Evolutionary conservation across 2,113 vertebrate genomes (phyloP).

Genomic region (Anser cygnoides): DNA sequence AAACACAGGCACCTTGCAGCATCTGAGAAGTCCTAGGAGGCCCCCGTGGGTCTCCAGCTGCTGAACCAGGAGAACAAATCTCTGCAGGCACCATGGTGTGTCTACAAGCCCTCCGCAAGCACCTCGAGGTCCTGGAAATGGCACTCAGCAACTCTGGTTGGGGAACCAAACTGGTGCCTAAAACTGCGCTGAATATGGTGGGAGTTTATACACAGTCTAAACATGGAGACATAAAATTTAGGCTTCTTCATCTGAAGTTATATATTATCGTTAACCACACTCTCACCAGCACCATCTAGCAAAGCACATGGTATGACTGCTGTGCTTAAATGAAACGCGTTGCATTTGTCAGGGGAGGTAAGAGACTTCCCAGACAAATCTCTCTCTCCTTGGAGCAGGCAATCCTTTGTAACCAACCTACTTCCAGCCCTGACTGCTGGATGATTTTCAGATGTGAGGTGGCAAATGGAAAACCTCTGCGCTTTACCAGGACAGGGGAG

Average conservation of each 20-base stretch:
- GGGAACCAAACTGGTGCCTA: background rate
- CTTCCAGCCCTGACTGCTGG: background rate
- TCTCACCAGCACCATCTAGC: background rate
- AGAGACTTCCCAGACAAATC: background rate
- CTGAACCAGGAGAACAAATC: background rate
- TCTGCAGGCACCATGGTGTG: rapidly evolving
- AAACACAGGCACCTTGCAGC: background rate
- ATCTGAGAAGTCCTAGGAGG: background rate
- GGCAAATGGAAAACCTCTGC: background rate
- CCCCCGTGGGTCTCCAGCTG: background rate
- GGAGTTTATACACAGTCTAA: background rate
- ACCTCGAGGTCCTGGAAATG: background rate
- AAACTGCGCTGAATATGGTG: background rate
- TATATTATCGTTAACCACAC: background rate
- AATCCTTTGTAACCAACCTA: background rate
- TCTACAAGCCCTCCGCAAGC: background rate
- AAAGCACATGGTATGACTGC: background rate
- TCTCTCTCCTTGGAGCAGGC: background rate
- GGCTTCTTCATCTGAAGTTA: background rate
- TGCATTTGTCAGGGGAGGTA: background rate
- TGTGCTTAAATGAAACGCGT: background rate
- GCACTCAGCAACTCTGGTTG: background rate
- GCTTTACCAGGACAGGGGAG: background rate
- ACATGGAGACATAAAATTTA: background rate
- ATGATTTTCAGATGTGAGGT: background rate